Evolutionary conservation across 2,113 vertebrate genomes (phyloP), one percentile per base, ranked within the genome.

Genomic region (Actenoides hombroni): DNA sequence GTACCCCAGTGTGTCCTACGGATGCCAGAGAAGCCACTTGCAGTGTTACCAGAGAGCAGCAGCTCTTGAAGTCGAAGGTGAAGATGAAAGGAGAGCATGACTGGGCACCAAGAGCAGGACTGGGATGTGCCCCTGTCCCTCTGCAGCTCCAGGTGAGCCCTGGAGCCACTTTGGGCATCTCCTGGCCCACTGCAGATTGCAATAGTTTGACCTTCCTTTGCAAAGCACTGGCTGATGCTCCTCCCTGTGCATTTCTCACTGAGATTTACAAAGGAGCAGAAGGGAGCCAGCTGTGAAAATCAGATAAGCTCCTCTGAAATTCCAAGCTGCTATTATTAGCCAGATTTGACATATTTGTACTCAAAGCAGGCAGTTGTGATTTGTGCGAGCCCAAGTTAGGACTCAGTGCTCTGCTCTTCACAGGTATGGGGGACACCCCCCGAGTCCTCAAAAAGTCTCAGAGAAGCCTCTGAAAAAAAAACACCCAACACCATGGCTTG

Each of bases 161-260:
- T 0, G 23, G 0, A 29, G 31, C 26, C 24, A 8, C 60, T 76
- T 4, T 4, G 17, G 54, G 31, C 6, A 0, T 11, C 7, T 75
- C 3, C 31, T 31, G 73, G 16, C n/a, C 51, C 77, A 63, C 21
- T 51, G 68, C 59, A 90, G 71, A 20, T 15, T 75, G 68, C 74
- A 51, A 4, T 5, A 57, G 33, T 44, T 79, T 46, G 60, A 57
- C 67, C 57, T 44, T 16, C 63, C 44, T 51, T 23, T 51, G 35
- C 44, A 26, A 46, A 70, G 40, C 9, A 13, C 63, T 25, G 51
- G 18, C 35, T 71, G 16, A 57, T 5, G 3, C 37, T 29, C 35
- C 39, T 76, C 33, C 29, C 63, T 1, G 1, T 1, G 28, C 7
- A 37, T 46, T 61, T 86, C 40, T 86, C 53, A 25, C 70, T 5